Evolutionary conservation across 1,140 invertebrate species (phyloP).

Genomic region (Drosophila murphyi): DNA sequence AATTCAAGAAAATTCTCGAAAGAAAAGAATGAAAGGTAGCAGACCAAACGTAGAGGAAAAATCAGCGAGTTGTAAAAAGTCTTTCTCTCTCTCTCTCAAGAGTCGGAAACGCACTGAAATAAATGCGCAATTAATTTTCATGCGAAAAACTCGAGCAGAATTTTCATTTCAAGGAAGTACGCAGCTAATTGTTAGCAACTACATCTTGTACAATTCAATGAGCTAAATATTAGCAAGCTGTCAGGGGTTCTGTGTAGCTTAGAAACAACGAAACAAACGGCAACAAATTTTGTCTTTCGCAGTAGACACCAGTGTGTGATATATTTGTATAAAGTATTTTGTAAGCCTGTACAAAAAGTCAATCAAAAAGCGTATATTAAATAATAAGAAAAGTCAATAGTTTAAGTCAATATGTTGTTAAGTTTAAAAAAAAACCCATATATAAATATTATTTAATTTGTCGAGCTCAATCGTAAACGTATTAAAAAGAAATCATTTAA

Average conservation of each 20-base stretch:
- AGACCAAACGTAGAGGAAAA: constrained; percentile 35
- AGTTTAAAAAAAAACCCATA: neutral
- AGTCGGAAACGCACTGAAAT: constrained; percentile 70
- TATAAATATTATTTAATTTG: neutral
- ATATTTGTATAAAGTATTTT: constrained; percentile 25
- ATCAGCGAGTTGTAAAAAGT: constrained; percentile 53
- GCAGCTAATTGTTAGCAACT: constrained; percentile 60
- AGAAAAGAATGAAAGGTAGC: neutral
- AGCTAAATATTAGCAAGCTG: constrained; percentile 58
- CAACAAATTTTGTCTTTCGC: constrained; percentile 33
- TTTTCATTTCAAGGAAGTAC: constrained; percentile 43
- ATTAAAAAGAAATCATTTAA: neutral
- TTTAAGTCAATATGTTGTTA: neutral
- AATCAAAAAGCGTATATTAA: neutral
- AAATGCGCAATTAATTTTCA: constrained; percentile 83
- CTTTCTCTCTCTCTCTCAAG: neutral
- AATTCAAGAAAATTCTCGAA: neutral
- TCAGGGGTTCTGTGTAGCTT: constrained; percentile 13
- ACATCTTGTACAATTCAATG: constrained; percentile 63
- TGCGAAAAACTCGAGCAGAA: constrained; percentile 64
- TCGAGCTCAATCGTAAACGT: neutral
- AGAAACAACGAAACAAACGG: constrained; percentile 11
- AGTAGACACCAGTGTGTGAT: constrained; percentile 58
- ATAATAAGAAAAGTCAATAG: neutral
- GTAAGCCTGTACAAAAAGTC: constrained; percentile 1